phyloP scores from a whole-genome alignment of 2,797 vertebrate species.

The Neostethus bicornis region DNA sequence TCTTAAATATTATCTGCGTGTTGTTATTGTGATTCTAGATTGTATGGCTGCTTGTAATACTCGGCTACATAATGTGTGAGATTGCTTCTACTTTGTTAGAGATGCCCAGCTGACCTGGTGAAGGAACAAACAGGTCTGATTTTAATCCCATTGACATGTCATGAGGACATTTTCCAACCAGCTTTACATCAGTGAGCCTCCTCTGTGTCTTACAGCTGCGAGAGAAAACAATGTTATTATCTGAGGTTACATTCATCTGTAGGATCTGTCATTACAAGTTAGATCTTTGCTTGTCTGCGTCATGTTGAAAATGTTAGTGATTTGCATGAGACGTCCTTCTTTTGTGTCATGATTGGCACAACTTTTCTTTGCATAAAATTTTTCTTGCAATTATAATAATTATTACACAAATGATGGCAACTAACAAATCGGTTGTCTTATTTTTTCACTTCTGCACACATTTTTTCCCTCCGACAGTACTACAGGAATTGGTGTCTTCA shows the following conservation, averaged over 20 bases:
- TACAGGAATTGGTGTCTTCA: neutral
- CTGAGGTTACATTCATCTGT: neutral
- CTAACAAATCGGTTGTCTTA: neutral
- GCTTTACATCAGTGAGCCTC: neutral
- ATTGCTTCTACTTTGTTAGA: conserved; percentile 34
- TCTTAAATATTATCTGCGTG: conserved; percentile 70
- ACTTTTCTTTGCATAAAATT: neutral
- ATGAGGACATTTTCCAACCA: neutral
- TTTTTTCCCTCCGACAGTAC: neutral
- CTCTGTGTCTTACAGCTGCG: neutral
- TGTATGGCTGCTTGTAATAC: conserved; percentile 52
- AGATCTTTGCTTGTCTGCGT: neutral
- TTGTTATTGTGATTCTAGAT: conserved; percentile 66
- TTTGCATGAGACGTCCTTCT: neutral
- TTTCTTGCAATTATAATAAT: neutral
- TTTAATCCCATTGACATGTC: conserved; percentile 8
- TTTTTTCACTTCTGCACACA: neutral
- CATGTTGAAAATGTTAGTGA: neutral
- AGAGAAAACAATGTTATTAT: neutral
- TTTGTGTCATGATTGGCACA: neutral
- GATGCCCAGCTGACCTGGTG: conserved; percentile 6
- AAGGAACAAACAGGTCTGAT: neutral
- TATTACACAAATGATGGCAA: neutral
- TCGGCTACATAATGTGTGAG: conserved; percentile 36
- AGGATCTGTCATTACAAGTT: neutral